Conservation (phyloP, 2,888 invertebrate genomes). For the Oscheius sp. region DNA sequence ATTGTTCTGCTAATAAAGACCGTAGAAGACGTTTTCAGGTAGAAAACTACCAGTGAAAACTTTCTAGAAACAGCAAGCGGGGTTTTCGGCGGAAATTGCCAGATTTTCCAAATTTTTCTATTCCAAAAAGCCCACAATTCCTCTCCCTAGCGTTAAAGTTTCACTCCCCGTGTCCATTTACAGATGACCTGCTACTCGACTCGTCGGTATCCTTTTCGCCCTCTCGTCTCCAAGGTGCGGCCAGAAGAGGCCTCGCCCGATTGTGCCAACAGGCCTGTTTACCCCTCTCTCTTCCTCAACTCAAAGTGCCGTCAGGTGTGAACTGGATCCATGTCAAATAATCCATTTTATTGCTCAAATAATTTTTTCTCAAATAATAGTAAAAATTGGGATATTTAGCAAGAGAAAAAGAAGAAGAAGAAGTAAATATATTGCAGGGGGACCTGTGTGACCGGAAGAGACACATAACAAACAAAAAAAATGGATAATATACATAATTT, state of each 20-base stretch:
- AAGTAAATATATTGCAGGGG: slow-evolving; percentile 12
- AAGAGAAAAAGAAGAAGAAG: not conserved
- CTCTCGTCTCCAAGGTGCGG: not conserved
- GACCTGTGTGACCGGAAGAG: slow-evolving; percentile 26
- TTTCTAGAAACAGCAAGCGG: no score
- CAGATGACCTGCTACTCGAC: no score
- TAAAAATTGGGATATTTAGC: not conserved
- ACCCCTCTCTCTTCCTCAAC: not conserved
- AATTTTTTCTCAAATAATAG: no score
- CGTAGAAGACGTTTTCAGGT: no score
- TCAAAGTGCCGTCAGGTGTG: not conserved
- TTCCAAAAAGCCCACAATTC: no score
- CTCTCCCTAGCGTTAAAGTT: no score
- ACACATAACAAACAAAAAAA: not conserved
- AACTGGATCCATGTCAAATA: slow-evolving; percentile 18
- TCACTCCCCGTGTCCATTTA: no score
- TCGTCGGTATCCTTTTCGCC: not conserved
- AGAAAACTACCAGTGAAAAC: no score
- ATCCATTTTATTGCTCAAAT: slow-evolving; percentile 9
- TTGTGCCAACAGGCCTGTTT: slow-evolving; percentile 29
- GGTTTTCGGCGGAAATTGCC: no score
- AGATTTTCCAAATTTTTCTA: no score
- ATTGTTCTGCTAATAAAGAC: no score
- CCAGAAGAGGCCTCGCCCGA: slow-evolving; percentile 11
- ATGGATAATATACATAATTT: not conserved